Conservation (phyloP, 2,888 invertebrate genomes). For the Monoplex corrugatus region DNA sequence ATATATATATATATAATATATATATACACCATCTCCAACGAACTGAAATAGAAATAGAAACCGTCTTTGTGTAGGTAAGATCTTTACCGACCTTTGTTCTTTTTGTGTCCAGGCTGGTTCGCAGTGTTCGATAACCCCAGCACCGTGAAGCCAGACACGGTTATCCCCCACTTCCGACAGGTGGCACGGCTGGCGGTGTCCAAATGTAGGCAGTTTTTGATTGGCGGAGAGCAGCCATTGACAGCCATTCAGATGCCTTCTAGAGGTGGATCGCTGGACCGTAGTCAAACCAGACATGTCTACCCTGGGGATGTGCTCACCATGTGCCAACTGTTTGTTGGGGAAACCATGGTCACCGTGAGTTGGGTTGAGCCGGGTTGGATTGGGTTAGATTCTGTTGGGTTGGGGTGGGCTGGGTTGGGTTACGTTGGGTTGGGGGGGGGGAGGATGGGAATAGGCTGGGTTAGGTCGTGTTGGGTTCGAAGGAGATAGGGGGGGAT, state of each 20-base stretch:
- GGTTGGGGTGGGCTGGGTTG: too few species aligned
- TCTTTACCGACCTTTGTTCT: too few species aligned
- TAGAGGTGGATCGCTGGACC: neutral
- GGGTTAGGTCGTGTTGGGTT: too few species aligned
- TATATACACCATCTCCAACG: too few species aligned
- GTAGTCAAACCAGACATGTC: conserved; percentile 58
- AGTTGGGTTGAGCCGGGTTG: too few species aligned
- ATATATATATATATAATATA: too few species aligned
- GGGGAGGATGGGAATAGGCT: too few species aligned
- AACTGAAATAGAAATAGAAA: too few species aligned
- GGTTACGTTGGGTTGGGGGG: too few species aligned
- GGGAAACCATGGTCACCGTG: conserved; percentile 64
- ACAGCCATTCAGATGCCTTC: conserved; percentile 29
- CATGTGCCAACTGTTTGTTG: conserved; percentile 67
- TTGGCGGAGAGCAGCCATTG: conserved; percentile 63
- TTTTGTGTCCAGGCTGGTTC: conserved; percentile 70
- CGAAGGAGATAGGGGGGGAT: too few species aligned
- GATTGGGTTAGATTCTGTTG: too few species aligned
- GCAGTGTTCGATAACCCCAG: conserved; percentile 64
- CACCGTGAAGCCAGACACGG: conserved; percentile 59
- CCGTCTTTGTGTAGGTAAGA: too few species aligned
- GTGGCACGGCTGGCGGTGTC: conserved; percentile 66
- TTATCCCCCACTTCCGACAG: conserved; percentile 67
- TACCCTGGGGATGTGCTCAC: conserved; percentile 70
- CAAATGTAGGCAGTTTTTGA: conserved; percentile 67